Evolutionary conservation across 1,140 invertebrate species (phyloP).

Genomic region (Helicoverpa armigera): DNA sequence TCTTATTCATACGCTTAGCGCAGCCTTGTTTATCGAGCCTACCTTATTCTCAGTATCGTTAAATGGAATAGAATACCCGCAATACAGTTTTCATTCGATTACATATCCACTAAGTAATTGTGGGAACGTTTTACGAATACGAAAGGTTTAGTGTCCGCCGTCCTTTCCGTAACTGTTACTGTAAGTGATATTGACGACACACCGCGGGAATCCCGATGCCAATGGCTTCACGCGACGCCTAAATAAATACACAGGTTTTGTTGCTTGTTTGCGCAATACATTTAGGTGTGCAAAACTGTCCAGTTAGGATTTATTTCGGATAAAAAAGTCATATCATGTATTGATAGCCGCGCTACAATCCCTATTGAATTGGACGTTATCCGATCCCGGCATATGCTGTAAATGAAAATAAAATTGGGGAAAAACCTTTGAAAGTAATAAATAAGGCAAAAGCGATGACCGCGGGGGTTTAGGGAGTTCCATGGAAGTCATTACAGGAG

Average conservation of each 20-base stretch:
- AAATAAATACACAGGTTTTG: background rate
- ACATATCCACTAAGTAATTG: slow-evolving; percentile 43
- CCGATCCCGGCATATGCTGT: slow-evolving; percentile 2
- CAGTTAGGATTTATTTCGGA: background rate
- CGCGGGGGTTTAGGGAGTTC: slow-evolving; percentile 21
- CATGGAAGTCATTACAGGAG: slow-evolving; percentile 32
- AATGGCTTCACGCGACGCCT: background rate
- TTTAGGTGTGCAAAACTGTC: background rate
- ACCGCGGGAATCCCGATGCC: background rate
- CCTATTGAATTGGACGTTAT: background rate
- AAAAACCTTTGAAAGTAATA: slow-evolving; percentile 24
- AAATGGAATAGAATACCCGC: slow-evolving; percentile 36
- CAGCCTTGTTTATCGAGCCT: slow-evolving; percentile 25
- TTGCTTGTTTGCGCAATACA: background rate
- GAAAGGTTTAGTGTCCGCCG: background rate
- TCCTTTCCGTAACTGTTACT: background rate
- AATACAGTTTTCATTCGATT: slow-evolving; percentile 44
- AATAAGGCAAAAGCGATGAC: slow-evolving; percentile 39
- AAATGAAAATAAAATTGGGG: slow-evolving; percentile 33
- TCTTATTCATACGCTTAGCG: background rate
- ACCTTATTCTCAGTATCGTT: slow-evolving; percentile 39
- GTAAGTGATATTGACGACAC: slow-evolving; percentile 5
- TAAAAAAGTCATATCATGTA: background rate
- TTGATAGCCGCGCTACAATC: slow-evolving; percentile 2
- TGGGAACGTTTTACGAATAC: slow-evolving; percentile 32